Conservation (phyloP, 2,888 invertebrate genomes). For the Priocnemis perturbator region DNA sequence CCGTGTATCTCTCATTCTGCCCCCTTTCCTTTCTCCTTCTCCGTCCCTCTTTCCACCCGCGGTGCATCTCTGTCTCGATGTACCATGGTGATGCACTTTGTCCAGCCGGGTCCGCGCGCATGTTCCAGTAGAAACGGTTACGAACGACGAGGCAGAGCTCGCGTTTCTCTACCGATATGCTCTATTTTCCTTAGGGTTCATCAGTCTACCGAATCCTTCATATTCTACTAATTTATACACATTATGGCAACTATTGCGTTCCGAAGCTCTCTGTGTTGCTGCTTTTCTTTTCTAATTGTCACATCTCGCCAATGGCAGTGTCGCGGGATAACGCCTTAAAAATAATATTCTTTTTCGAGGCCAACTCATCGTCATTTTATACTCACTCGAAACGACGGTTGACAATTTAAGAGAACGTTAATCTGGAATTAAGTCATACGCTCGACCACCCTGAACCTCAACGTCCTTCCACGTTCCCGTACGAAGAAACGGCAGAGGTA, state of each 20-base stretch:
- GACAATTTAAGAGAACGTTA: slow-evolving; percentile 12
- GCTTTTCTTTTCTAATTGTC: no score
- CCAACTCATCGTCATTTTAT: not conserved
- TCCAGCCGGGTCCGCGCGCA: not conserved
- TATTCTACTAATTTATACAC: no score
- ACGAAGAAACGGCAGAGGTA: slow-evolving; percentile 6
- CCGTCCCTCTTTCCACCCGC: slow-evolving; percentile 7
- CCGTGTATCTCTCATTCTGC: slow-evolving; percentile 14
- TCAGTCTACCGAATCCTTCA: no score
- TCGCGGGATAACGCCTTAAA: no score
- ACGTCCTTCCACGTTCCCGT: not conserved
- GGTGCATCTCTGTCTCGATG: no score
- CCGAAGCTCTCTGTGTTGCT: no score
- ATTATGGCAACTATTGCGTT: no score
- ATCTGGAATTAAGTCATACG: slow-evolving; percentile 9
- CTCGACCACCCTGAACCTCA: slow-evolving; percentile 21
- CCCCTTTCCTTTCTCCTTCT: slow-evolving; percentile 14
- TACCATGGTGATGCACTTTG: not conserved
- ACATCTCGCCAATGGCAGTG: no score
- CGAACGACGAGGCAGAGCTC: slow-evolving; percentile 8
- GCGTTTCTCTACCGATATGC: not conserved
- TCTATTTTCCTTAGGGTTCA: no score
- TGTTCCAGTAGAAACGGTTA: slow-evolving; percentile 26
- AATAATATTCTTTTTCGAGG: no score
- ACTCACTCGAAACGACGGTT: not conserved